Evolutionary conservation across 1,140 invertebrate genomes (phyloP).

Genomic region (Rhagoletis pomonella): DNA sequence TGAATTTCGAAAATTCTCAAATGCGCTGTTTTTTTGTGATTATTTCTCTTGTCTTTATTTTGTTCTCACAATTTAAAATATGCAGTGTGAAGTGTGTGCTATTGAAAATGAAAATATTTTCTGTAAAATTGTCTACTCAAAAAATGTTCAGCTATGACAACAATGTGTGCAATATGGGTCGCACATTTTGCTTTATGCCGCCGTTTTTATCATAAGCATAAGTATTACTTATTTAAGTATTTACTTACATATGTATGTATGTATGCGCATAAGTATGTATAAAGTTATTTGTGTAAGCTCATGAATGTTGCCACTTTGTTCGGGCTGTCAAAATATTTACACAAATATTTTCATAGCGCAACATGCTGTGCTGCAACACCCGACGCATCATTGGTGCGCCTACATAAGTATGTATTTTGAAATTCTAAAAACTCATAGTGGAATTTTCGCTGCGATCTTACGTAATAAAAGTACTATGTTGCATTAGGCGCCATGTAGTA

Average conservation of each 20-base stretch:
- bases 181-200: slow-evolving; percentile 12
- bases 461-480: not conserved
- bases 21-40: not conserved
- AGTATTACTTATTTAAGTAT: slow-evolving; percentile 50
- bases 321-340: slow-evolving; percentile 38
- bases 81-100: not conserved
- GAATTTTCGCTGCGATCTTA: not conserved
- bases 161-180: slow-evolving; percentile 49
- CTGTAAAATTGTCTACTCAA: slow-evolving; percentile 30
- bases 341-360: slow-evolving; percentile 42
- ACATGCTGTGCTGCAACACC: not conserved
- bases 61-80: no score
- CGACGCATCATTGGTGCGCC: not conserved
- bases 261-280: slow-evolving; percentile 2
- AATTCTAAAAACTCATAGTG: not conserved
- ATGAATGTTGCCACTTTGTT: slow-evolving; percentile 49
- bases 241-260: slow-evolving; percentile 2
- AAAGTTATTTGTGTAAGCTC: slow-evolving; percentile 26
- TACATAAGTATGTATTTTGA: not conserved
- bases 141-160: slow-evolving; percentile 33
- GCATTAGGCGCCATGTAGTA: not conserved
- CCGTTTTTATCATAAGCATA: slow-evolving; percentile 25
- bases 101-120: slow-evolving; percentile 30
- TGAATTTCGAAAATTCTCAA: not conserved
- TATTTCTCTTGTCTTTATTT: no score